Evolutionary conservation across 2,797 vertebrate genomes (phyloP), one percentile per base, ranked within the genome.

Genomic region (Liasis olivaceus): DNA sequence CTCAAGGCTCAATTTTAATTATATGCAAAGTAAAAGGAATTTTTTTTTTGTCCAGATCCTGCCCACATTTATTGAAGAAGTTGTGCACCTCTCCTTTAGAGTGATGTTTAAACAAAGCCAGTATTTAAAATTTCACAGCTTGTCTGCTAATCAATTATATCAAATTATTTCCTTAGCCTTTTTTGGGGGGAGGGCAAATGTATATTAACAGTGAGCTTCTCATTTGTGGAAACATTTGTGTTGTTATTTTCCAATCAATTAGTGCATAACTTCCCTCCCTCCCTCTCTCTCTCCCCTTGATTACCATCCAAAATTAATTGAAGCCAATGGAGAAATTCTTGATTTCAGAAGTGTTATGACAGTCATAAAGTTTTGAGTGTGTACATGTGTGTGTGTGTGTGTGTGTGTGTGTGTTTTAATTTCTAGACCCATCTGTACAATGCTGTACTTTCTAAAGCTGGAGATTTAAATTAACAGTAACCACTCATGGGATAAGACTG

Each of bases 401-500:
- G 58, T 20, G n/a, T 42, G 4, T 92, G 66, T 11, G 17, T 94
- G 62, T 95, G 93, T 94, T 96, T 94, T 91, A 95, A 1, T 94
- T 94, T 95, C 89, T 96, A 54, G 12, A 91, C 94, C 90, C 94
- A 94, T 90, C 62, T 92, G 90, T 95, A 85, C 62, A 94, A 95
- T 95, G 54, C 95, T 88, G 85, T 59, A 58, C 93, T 88, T 62
- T 95, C 54, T 90, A 93, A 95, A 95, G 91, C 93, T 93, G 95
- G 91, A 90, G 60, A 93, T 93, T 95, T 94, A 96, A 95, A 95
- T 95, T 96, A 94, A 91, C 85, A 14, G 93, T 24, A 54, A 93
- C 20, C 88, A 66, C 90, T 92, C 24, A 94, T 77, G 22, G 93
- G 93, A 91, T 89, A 90, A 90, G 86, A 87, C 11, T 81, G 93